Evolutionary conservation across 2,113 vertebrate genomes (phyloP).

Genomic region (Strigops habroptila): DNA sequence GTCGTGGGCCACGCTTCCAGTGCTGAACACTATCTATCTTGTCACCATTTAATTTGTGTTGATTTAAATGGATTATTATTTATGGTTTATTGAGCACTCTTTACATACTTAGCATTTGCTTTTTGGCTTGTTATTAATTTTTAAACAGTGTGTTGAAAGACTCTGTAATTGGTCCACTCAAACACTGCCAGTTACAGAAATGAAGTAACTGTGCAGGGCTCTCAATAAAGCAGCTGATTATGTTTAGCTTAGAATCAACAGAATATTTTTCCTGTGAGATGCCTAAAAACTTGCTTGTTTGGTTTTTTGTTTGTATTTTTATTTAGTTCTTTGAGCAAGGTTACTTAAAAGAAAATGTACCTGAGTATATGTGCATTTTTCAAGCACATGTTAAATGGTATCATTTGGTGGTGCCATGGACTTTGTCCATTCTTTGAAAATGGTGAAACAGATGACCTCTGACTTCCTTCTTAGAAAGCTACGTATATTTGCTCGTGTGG

Average conservation of each 20-base stretch:
- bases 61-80: constrained; percentile 9
- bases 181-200: neutral
- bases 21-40: neutral
- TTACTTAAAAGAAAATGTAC: neutral
- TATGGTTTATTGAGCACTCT: neutral
- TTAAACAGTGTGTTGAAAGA: neutral
- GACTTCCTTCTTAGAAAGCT: neutral
- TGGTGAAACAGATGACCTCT: neutral
- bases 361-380: neutral
- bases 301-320: neutral
- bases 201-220: neutral
- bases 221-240: neutral
- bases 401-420: neutral
- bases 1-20: neutral
- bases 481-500: neutral
- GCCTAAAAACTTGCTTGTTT: neutral
- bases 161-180: neutral
- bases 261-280: neutral
- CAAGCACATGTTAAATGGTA: neutral
- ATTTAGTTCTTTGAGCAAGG: neutral
- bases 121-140: constrained; percentile 3
- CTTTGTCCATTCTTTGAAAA: neutral
- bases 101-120: neutral
- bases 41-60: neutral
- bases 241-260: neutral